Evolutionary conservation across 2,113 vertebrate species (phyloP).

Genomic region (Notothenia coriiceps): DNA sequence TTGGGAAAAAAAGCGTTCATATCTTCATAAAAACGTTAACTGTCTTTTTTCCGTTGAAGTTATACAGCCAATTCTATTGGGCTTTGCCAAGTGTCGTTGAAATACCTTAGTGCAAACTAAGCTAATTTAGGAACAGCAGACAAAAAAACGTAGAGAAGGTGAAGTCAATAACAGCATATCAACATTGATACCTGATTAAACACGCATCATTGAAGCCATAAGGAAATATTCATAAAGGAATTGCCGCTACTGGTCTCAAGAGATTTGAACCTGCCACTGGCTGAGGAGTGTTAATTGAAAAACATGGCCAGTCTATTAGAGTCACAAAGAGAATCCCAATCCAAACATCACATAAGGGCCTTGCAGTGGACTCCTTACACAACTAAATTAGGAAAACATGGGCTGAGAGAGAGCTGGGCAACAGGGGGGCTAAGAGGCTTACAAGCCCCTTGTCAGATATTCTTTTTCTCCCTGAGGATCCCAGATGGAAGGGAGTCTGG

Average conservation of each 20-base stretch:
- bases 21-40: background rate
- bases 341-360: conserved; percentile 93
- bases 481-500: conserved; percentile 94
- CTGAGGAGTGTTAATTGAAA: conserved; percentile 93
- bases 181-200: conserved; percentile 45
- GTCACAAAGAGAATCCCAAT: conserved; percentile 94
- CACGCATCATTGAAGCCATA: conserved; percentile 54
- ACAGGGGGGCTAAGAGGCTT: conserved; percentile 98
- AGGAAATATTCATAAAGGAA: conserved; percentile 67
- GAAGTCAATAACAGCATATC: background rate
- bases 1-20: background rate
- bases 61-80: background rate
- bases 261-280: conserved; percentile 85
- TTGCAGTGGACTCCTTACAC: conserved; percentile 92
- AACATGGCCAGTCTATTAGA: conserved; percentile 95
- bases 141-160: background rate
- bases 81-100: background rate
- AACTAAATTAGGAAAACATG: conserved; percentile 99
- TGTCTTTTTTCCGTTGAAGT: background rate
- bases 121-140: conserved; percentile 3
- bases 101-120: background rate
- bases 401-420: conserved; percentile 92
- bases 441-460: conserved; percentile 96
- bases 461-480: conserved; percentile 94
- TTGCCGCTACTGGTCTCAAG: conserved; percentile 64